These are phyloP conservation scores for Galago senegalensis DNA, from an alignment of 2,797 vertebrate genomes.

Conservation along the genomic window DNA sequence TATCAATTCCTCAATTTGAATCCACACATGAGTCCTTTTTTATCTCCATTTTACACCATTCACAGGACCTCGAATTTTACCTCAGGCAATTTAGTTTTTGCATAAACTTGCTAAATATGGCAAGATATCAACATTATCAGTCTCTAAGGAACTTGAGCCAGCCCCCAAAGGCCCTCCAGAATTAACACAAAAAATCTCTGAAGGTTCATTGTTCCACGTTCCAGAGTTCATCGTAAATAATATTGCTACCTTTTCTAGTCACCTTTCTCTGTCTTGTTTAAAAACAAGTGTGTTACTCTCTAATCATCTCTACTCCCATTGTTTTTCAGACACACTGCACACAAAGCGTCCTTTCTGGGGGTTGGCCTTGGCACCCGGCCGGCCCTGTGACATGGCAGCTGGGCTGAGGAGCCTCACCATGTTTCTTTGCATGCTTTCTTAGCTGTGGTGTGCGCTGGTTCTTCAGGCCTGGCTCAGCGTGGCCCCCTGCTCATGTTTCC, in stretches of 20 bases:
- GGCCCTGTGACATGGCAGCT: background rate
- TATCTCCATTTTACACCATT: background rate
- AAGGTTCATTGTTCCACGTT: background rate
- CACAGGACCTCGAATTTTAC: background rate
- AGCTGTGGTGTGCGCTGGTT: background rate
- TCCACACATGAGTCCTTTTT: background rate
- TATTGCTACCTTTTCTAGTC: background rate
- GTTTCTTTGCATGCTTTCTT: background rate
- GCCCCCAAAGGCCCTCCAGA: background rate
- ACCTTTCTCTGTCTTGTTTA: background rate
- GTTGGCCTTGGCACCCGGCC: background rate
- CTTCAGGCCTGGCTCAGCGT: background rate
- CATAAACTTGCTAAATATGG: background rate
- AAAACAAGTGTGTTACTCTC: background rate
- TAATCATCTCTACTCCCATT: background rate
- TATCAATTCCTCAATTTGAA: background rate
- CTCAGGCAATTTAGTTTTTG: constrained; percentile 6
- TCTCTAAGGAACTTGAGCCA: background rate
- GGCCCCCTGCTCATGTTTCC: background rate
- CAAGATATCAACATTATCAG: background rate
- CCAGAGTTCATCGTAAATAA: background rate
- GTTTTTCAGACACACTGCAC: background rate
- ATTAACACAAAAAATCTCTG: background rate
- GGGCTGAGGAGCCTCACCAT: fast-evolving
- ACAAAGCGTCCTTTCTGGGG: background rate